Conservation (phyloP, 2,888 invertebrate genomes). For the Heteromurus nitidus region DNA sequence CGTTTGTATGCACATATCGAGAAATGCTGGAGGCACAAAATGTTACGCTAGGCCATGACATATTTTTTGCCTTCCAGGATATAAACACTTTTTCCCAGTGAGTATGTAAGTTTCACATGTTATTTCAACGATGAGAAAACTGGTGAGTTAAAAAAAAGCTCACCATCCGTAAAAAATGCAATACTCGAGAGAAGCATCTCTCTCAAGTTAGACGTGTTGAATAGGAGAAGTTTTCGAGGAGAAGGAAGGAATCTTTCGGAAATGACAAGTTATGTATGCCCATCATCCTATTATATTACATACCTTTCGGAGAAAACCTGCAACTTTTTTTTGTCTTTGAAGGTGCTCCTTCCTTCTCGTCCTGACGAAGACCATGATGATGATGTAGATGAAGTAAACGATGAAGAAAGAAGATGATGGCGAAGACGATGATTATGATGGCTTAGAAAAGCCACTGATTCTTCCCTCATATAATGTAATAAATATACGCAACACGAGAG, state of each 20-base stretch:
- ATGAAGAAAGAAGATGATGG: conserved; percentile 22
- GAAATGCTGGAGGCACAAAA: background rate
- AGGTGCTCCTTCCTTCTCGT: background rate
- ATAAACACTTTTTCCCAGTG: background rate
- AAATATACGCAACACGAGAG: no score
- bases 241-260: conserved; percentile 41
- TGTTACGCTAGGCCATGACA: conserved; percentile 1
- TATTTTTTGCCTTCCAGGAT: background rate
- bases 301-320: conserved; percentile 49
- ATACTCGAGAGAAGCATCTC: background rate
- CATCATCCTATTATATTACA: conserved; percentile 69
- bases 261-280: conserved; percentile 74
- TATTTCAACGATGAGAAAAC: no score
- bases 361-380: conserved; percentile 19
- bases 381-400: conserved; percentile 55
- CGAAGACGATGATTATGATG: conserved; percentile 51
- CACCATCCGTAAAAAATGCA: background rate
- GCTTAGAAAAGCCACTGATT: conserved; percentile 25
- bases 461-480: no score
- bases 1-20: background rate
- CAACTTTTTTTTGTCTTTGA: conserved; percentile 14
- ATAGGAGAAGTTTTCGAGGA: background rate
- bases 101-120: background rate
- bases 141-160: no score
- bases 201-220: background rate